phyloP scores from a whole-genome alignment of 2,888 invertebrate genomes.

The Machimus atricapillus region DNA sequence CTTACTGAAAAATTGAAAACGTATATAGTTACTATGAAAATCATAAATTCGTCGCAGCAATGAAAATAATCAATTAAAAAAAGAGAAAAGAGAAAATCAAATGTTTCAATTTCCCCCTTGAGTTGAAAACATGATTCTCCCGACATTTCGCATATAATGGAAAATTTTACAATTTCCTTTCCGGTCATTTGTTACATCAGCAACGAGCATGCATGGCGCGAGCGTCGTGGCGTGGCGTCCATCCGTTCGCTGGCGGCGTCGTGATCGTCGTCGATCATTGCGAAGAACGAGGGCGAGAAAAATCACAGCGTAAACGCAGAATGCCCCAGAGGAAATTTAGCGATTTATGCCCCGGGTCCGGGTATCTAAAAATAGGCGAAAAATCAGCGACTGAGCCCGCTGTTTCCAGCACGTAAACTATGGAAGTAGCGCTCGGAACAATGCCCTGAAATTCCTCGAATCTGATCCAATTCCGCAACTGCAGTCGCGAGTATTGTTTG shows the following conservation, averaged over 20 bases:
- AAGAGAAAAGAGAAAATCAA: neutral
- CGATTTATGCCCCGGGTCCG: neutral
- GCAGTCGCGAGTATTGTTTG: neutral
- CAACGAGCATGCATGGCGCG: neutral
- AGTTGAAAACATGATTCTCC: neutral
- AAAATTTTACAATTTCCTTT: neutral
- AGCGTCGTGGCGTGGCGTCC: neutral
- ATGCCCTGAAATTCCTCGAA: neutral
- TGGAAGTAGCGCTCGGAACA: neutral
- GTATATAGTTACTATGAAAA: neutral
- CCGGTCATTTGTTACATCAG: neutral
- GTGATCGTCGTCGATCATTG: neutral
- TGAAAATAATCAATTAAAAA: neutral
- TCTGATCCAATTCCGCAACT: neutral
- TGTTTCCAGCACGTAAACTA: neutral
- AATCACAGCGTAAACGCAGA: neutral
- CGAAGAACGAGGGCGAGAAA: neutral
- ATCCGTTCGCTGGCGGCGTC: neutral
- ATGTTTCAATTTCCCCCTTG: neutral
- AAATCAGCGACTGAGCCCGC: neutral
- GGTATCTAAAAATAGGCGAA: neutral
- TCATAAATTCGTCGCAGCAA: neutral
- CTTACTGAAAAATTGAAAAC: neutral
- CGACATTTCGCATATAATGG: neutral
- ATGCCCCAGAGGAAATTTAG: neutral